Base-by-base conservation (phyloP, 2,888 invertebrate species). In the Scaptomyza parva region DNA sequence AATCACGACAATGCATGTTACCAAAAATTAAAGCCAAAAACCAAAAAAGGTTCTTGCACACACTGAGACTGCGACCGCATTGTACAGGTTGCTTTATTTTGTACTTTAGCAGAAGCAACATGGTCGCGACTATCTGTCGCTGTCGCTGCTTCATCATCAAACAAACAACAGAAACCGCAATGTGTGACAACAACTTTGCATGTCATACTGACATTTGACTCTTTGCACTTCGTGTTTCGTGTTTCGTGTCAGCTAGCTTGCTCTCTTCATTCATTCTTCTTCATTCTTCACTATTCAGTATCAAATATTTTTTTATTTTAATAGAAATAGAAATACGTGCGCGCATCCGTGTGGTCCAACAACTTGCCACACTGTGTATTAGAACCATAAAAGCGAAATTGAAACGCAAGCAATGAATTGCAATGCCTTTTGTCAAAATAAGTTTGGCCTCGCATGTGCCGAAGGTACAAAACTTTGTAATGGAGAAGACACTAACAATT, bases 171-270 rank as follows among this genome's bases (percentile, higher is more conserved):
- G 69, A 77, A 64, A 65, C 71, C 85, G 67, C 69, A 69, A 70
- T 77, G 70, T 85, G 78, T 68, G 83, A 81, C 88, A 81, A 78
- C 57, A 77, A 77, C 71, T 81, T 84, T 81, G 83, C 83, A 88
- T 84, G 83, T 85, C 88, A 85, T 78, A 69, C 79, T 73, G 59
- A 73, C 86, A 87, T 88, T 87, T 85, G 78, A 82, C 88, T 81
- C 76, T 78, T 88, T 64, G 70, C 66, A 73, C 78, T 82, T 86
- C 86, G 82, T 85, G 82, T 88, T 82, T 86, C 86, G 82, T 85
- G 82, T 88, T 88, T 85, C 88, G 70, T 81, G 71, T 57, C 61
- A 77, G 63, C 61, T 53, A 67, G 53, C 41, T 68, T 18, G 40
- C 43, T 26, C 47, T 37, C 40, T 18, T 22, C 50, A 33, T 60